Conservation (phyloP, 2,888 invertebrate species). For the Drosophila lutescens region DNA sequence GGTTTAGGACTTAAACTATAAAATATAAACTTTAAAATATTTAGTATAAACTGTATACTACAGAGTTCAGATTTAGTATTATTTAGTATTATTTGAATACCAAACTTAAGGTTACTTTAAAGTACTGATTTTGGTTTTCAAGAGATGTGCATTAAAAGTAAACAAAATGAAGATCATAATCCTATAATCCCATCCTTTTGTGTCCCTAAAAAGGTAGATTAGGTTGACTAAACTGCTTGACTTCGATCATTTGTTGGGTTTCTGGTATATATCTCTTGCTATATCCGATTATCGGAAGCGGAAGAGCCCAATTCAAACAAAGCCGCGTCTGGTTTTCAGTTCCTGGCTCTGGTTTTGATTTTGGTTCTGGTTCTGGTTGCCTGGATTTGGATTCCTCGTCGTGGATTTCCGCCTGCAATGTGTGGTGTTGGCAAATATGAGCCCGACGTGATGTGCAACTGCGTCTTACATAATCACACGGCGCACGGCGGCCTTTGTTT, state of each 20-base stretch:
- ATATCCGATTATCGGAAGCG: constrained; percentile 69
- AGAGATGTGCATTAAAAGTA: too few species aligned
- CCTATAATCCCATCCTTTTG: too few species aligned
- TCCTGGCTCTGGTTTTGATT: neutral
- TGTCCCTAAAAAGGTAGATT: too few species aligned
- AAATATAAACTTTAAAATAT: too few species aligned
- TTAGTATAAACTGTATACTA: too few species aligned
- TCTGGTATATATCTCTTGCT: neutral
- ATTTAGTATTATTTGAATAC: too few species aligned
- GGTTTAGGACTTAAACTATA: too few species aligned
- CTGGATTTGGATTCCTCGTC: neutral
- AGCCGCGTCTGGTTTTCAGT: neutral
- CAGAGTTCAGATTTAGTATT: too few species aligned
- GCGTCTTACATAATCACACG: constrained; percentile 63
- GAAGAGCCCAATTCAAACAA: constrained; percentile 51
- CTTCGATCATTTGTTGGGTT: neutral
- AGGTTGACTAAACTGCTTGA: neutral
- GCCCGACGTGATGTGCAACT: constrained; percentile 41
- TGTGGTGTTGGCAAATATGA: constrained; percentile 39
- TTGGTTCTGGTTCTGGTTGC: neutral
- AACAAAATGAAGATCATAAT: too few species aligned
- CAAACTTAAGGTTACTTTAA: too few species aligned
- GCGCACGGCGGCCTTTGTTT: constrained; percentile 49
- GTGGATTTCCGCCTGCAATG: constrained; percentile 34
- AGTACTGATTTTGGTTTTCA: too few species aligned